Conservation (phyloP, 2,888 invertebrate species). For the Steromphala cineraria region DNA sequence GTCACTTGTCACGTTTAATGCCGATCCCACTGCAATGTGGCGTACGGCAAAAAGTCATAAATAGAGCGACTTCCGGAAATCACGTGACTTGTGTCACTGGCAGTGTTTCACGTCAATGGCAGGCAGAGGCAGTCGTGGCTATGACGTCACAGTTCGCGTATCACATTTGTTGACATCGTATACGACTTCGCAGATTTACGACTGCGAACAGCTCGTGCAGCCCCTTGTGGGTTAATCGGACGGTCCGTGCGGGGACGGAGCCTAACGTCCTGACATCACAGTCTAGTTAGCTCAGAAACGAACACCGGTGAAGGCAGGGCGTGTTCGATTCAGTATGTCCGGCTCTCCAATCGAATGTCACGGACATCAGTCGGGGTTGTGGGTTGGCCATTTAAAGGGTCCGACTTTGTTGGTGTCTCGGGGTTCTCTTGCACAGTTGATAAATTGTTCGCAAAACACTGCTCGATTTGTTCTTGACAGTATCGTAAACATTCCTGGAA, state of each 20-base stretch:
- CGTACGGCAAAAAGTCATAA: background rate
- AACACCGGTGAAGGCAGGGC: background rate
- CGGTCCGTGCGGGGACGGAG: background rate
- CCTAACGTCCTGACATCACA: background rate
- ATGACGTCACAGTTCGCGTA: background rate
- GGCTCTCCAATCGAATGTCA: constrained; percentile 83
- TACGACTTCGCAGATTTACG: background rate
- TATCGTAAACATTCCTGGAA: constrained; percentile 71
- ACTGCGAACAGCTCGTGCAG: background rate
- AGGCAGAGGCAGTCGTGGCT: background rate
- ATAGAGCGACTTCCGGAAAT: background rate
- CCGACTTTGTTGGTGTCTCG: constrained; percentile 37
- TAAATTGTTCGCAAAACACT: constrained; percentile 67
- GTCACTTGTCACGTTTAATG: constrained; percentile 2
- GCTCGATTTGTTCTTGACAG: constrained; percentile 73
- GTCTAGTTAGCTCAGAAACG: background rate
- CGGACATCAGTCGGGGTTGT: constrained; percentile 90
- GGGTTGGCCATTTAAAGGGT: constrained; percentile 76
- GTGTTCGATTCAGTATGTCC: too few species aligned
- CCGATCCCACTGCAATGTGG: background rate
- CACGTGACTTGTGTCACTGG: background rate
- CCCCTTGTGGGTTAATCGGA: background rate
- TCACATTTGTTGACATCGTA: background rate
- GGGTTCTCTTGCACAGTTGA: constrained; percentile 47
- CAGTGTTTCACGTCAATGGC: background rate